These are phyloP conservation scores for Agonopterix subpropinquella DNA, from an alignment of 2,888 invertebrate species.

Conservation along the genomic window DNA sequence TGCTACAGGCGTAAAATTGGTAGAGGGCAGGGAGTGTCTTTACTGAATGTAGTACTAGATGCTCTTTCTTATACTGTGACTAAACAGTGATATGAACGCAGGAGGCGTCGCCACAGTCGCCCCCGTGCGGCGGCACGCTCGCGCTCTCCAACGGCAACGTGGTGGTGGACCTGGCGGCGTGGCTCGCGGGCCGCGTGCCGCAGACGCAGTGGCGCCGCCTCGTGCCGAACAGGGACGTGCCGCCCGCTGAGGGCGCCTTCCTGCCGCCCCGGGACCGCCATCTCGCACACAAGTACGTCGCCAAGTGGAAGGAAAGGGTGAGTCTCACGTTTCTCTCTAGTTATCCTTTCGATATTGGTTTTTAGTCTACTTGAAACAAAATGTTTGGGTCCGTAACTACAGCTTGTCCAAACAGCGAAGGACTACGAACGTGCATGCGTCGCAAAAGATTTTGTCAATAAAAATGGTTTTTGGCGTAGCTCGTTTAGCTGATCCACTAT, in stretches of 20 bases:
- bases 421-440: too few species aligned
- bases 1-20: too few species aligned
- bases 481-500: too few species aligned
- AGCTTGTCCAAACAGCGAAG: too few species aligned
- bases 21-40: too few species aligned
- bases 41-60: too few species aligned
- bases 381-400: too few species aligned
- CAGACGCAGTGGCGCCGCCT: slow-evolving; percentile 58
- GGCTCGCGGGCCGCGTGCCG: slow-evolving; percentile 62
- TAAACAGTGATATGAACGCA: background rate
- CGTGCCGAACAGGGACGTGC: slow-evolving; percentile 20
- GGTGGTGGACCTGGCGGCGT: slow-evolving; percentile 72
- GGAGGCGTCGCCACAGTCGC: slow-evolving; percentile 16
- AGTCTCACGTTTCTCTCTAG: slow-evolving; percentile 2
- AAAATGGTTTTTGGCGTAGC: too few species aligned
- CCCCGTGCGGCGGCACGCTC: slow-evolving; percentile 24
- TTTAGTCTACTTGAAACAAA: too few species aligned
- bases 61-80: too few species aligned
- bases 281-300: slow-evolving; percentile 58
- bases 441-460: too few species aligned
- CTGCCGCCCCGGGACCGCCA: slow-evolving; percentile 40
- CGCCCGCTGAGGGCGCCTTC: slow-evolving; percentile 17
- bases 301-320: slow-evolving; percentile 60
- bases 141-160: slow-evolving; percentile 45
- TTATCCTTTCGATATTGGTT: too few species aligned